phyloP scores from a whole-genome alignment of 2,797 vertebrate species.

The Coluber constrictor region DNA sequence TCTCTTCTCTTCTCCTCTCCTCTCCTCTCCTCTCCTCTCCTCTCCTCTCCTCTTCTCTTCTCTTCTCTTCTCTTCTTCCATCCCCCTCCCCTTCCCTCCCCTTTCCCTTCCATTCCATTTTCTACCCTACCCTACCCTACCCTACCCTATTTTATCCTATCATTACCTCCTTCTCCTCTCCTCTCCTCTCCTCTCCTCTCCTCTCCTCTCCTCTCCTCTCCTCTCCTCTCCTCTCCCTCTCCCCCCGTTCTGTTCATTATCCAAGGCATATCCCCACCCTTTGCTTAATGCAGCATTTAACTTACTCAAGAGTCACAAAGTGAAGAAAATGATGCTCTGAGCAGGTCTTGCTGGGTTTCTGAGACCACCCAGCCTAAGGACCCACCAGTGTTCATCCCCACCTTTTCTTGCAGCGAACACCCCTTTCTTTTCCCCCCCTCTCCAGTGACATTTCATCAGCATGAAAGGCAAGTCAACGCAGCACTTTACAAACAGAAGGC shows the following conservation, averaged over 20 bases:
- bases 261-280: background rate
- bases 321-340: background rate
- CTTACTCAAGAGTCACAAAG: background rate
- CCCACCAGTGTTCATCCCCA: slow-evolving; percentile 20
- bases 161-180: too few species aligned
- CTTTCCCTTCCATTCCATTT: too few species aligned
- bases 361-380: slow-evolving; percentile 54
- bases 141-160: too few species aligned
- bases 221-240: rapidly evolving
- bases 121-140: too few species aligned
- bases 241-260: background rate
- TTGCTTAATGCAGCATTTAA: background rate
- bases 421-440: slow-evolving; percentile 20
- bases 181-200: too few species aligned
- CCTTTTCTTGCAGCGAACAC: background rate
- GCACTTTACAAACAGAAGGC: slow-evolving; percentile 59
- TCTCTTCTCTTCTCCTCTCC: too few species aligned
- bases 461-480: slow-evolving; percentile 49
- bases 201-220: too few species aligned
- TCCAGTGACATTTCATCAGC: slow-evolving; percentile 54
- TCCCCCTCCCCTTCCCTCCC: too few species aligned
- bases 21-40: too few species aligned
- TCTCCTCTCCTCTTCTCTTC: too few species aligned
- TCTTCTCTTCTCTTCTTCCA: too few species aligned
- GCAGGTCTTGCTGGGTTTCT: slow-evolving; percentile 28